A percentile compares a stretch with the other conserved stretches of the same genome.
phyloP scores from a whole-genome alignment of 2,888 invertebrate genomes.

The Patella caerulea region DNA sequence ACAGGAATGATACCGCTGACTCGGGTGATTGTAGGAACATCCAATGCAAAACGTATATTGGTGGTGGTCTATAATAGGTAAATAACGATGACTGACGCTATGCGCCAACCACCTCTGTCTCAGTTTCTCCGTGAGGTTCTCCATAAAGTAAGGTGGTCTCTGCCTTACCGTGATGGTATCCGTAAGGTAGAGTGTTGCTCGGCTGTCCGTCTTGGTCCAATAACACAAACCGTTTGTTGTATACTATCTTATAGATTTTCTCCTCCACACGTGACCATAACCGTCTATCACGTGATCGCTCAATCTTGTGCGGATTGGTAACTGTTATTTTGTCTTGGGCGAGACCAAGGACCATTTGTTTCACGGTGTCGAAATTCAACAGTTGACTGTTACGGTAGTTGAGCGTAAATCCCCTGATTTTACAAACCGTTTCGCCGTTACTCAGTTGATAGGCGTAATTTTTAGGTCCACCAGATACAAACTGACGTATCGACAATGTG shows the following conservation, averaged over 20 bases:
- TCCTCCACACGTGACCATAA: background rate
- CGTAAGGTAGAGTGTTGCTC: no score
- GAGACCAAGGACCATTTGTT: background rate
- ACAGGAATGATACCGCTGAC: background rate
- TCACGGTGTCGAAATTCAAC: background rate
- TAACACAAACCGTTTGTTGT: background rate
- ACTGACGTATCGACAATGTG: background rate
- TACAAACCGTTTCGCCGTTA: background rate
- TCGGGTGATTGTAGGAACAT: background rate
- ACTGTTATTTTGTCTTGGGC: background rate
- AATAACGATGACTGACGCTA: no score
- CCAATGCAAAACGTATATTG: background rate
- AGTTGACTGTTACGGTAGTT: background rate
- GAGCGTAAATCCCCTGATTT: background rate
- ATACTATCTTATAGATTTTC: background rate
- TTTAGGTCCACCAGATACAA: background rate
- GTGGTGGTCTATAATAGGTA: background rate
- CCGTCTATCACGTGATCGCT: background rate
- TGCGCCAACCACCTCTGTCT: background rate
- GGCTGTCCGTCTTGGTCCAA: no score
- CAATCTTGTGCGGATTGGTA: background rate
- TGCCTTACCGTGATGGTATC: background rate
- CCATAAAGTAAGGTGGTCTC: background rate
- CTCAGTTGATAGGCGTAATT: conserved; percentile 7
- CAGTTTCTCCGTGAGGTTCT: background rate